A percentile compares a stretch with the other conserved stretches of the same genome.
Conservation (phyloP, 2,113 vertebrate genomes). For the Astur gentilis region DNA sequence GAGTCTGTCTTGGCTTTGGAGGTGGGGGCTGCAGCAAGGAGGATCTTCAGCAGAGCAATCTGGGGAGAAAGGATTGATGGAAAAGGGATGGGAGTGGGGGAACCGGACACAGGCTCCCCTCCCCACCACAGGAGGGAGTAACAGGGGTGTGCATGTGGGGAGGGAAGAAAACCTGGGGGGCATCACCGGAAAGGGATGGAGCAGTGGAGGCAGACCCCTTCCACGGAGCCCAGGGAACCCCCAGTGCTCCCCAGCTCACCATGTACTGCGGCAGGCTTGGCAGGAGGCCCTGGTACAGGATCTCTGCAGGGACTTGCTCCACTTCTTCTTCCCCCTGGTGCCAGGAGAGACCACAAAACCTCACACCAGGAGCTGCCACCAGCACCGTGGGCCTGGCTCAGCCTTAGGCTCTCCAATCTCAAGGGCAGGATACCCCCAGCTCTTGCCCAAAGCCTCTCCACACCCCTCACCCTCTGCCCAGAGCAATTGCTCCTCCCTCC, state of each 20-base stretch:
- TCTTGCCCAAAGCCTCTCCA: not conserved
- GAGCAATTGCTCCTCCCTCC: not conserved
- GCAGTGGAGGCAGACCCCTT: no score
- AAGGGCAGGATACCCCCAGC: not conserved
- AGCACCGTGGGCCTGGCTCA: rapidly evolving
- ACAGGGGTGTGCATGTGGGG: not conserved
- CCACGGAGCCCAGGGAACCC: not conserved
- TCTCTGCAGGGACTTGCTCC: conserved; percentile 88
- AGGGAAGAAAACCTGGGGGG: not conserved
- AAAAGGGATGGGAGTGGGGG: not conserved
- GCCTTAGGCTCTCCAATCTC: not conserved
- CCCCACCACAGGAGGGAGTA: not conserved
- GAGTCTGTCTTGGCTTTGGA: conserved; percentile 99
- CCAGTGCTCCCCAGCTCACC: conserved; percentile 75
- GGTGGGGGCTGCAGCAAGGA: conserved; percentile 94
- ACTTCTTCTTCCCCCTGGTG: conserved; percentile 93
- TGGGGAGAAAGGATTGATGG: conserved; percentile 32
- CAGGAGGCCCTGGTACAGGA: conserved; percentile 94
- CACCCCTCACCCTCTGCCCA: not conserved
- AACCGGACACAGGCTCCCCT: no score
- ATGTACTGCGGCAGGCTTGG: conserved; percentile 98
- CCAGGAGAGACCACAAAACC: not conserved
- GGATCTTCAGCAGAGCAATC: conserved; percentile 96
- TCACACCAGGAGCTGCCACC: not conserved
- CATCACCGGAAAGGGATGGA: not conserved